phyloP scores from a whole-genome alignment of 64 coral and sea anemone genomes.

The Pocillopora verrucosa region DNA sequence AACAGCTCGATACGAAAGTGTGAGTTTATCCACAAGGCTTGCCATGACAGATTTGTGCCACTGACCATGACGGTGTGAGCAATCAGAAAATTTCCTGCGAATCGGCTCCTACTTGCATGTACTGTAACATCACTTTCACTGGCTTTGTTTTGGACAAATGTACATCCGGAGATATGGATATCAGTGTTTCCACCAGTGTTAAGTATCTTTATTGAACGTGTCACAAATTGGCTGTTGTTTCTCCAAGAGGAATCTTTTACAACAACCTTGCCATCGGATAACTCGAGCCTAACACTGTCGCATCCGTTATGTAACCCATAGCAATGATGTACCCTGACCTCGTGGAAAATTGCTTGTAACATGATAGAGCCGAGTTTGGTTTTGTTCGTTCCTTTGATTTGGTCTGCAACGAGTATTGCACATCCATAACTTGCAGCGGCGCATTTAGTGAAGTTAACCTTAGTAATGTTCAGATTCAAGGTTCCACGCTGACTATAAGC shows the following conservation, averaged over 20 bases:
- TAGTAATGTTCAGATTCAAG: neutral
- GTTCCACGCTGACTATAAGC: conserved; percentile 4
- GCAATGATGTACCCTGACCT: neutral
- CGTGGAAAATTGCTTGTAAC: neutral
- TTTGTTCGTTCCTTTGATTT: neutral
- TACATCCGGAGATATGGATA: neutral
- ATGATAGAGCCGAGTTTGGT: neutral
- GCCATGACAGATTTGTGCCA: neutral
- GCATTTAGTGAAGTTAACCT: neutral
- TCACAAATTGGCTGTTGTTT: neutral
- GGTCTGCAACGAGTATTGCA: neutral
- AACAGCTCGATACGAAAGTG: neutral
- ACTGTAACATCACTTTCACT: neutral
- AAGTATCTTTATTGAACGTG: neutral
- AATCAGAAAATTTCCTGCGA: neutral
- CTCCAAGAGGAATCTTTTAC: neutral
- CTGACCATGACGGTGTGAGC: neutral
- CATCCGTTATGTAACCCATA: neutral
- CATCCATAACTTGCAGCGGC: neutral
- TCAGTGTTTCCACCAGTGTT: neutral
- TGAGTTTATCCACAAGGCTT: neutral
- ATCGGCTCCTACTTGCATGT: neutral
- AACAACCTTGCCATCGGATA: neutral
- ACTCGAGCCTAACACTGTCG: neutral
- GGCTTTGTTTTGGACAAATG: neutral